Evolutionary conservation across 2,113 vertebrate genomes (phyloP), one percentile per base, ranked within the genome.

Genomic region (Pelodiscus sinensis): DNA sequence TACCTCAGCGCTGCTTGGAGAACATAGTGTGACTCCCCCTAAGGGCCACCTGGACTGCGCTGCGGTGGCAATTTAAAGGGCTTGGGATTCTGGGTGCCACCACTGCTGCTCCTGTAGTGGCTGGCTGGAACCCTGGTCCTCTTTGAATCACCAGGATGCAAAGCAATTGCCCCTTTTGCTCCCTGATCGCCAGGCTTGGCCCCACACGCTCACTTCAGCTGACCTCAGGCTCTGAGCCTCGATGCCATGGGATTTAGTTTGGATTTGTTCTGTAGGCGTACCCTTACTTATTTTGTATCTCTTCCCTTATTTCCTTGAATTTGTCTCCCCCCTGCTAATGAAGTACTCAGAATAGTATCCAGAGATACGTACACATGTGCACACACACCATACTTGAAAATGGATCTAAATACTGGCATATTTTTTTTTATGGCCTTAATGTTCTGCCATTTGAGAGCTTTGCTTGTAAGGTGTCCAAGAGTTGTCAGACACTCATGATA

Each of bases 271-370:
- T 68, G 65, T 18, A 68, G 15, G 19, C 8, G 27, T 84, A 75
- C 29, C n/a, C 16, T 44, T 84, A 82, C 22, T 25, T 90, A 38
- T 10, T 51, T n/a, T 10, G 27, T 88, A 58, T 13, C 7, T 95
- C 73, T 87, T 87, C 89, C 88, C 52, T 80, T 18, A 27, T 88
- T 96, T 90, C 58, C 52, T 92, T 93, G 93, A 89, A 87, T 71
- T 91, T 91, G 25, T 84, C 52, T 27, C 57, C 88, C 92, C 94
- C 84, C 56, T 0, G 1, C 79, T 73, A 58, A 93, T 91, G 81
- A 81, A 92, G 90, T 80, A 87, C 83, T 71, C 81, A 2, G 0
- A 88, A 91, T n/a, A 93, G 1, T 38, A 85, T 84, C 18, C 35
- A 90, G 77, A 77, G 78, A 57, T 71, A 65, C 2, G 8, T 75